Conservation (phyloP, 2,888 invertebrate genomes). For the Watsonalla binaria region DNA sequence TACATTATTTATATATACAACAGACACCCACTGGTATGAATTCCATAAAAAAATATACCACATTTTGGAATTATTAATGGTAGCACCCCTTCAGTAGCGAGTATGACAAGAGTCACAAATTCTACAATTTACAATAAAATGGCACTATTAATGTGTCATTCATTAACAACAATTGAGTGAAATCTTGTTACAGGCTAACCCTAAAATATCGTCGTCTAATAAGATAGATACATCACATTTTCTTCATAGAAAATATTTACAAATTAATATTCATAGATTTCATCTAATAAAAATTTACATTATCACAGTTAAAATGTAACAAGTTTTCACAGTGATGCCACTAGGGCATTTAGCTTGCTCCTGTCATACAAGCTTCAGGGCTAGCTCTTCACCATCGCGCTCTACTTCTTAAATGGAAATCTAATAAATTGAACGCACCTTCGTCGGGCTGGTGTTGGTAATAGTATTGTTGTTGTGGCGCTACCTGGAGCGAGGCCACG, state of each 20-base stretch:
- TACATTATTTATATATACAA: slow-evolving; percentile 73
- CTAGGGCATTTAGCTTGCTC: slow-evolving; percentile 73
- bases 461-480: slow-evolving; percentile 76
- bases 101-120: slow-evolving; percentile 80
- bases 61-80: slow-evolving; percentile 77
- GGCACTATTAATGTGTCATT: slow-evolving; percentile 77
- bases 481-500: slow-evolving; percentile 63
- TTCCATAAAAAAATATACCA: slow-evolving; percentile 78
- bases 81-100: slow-evolving; percentile 80
- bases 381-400: slow-evolving; percentile 80
- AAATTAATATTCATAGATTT: slow-evolving; percentile 70
- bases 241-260: slow-evolving; percentile 69
- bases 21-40: slow-evolving; percentile 76
- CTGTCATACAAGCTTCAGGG: slow-evolving; percentile 80
- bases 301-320: slow-evolving; percentile 79
- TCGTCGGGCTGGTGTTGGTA: slow-evolving; percentile 78
- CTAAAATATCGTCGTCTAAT: slow-evolving; percentile 64
- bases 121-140: slow-evolving; percentile 77
- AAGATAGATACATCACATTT: slow-evolving; percentile 68
- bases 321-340: slow-evolving; percentile 73
- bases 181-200: slow-evolving; percentile 79
- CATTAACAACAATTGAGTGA: slow-evolving; percentile 74
- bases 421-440: slow-evolving; percentile 80
- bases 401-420: slow-evolving; percentile 78
- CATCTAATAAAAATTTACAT: slow-evolving; percentile 73